These are phyloP conservation scores for Ormyrus rosae DNA, from an alignment of 2,888 invertebrate species.

Conservation along the genomic window DNA sequence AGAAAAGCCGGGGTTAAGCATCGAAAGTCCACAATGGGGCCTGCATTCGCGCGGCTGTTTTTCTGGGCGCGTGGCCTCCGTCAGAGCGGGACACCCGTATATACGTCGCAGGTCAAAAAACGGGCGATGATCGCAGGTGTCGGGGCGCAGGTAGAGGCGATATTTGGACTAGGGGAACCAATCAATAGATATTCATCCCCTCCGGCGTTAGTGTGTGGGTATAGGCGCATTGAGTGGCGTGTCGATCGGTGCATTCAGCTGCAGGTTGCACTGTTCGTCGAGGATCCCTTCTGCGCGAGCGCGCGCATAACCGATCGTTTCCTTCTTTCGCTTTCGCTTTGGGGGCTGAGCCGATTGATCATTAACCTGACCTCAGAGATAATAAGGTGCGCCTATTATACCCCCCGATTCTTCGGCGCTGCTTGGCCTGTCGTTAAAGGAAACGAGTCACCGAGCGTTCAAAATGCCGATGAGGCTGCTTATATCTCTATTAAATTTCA, in stretches of 20 bases:
- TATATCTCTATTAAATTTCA: slow-evolving; percentile 20
- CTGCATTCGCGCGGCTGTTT: slow-evolving; percentile 63
- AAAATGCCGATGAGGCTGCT: background rate
- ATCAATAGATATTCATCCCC: slow-evolving; percentile 75
- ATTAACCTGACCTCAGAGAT: slow-evolving; percentile 43
- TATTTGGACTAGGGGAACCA: slow-evolving; percentile 61
- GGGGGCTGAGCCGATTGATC: slow-evolving; percentile 2
- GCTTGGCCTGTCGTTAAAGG: background rate
- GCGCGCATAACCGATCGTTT: slow-evolving; percentile 10
- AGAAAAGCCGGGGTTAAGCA: background rate
- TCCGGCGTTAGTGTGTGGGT: background rate
- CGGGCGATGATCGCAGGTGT: slow-evolving; percentile 41
- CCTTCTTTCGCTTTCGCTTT: slow-evolving; percentile 22
- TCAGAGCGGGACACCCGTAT: slow-evolving; percentile 36
- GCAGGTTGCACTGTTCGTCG: slow-evolving; percentile 69
- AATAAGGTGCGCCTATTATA: slow-evolving; percentile 38
- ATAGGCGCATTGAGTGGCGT: slow-evolving; percentile 63
- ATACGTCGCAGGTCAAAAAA: slow-evolving; percentile 31
- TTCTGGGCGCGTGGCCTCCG: slow-evolving; percentile 64
- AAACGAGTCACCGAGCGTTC: slow-evolving; percentile 17
- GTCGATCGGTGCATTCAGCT: slow-evolving; percentile 68
- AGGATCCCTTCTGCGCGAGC: slow-evolving; percentile 15
- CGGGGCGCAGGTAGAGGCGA: slow-evolving; percentile 58
- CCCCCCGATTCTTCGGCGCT: background rate
- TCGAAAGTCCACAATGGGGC: too few species aligned